phyloP scores from a whole-genome alignment of 2,888 invertebrate species.

The Mesoligia furuncula region DNA sequence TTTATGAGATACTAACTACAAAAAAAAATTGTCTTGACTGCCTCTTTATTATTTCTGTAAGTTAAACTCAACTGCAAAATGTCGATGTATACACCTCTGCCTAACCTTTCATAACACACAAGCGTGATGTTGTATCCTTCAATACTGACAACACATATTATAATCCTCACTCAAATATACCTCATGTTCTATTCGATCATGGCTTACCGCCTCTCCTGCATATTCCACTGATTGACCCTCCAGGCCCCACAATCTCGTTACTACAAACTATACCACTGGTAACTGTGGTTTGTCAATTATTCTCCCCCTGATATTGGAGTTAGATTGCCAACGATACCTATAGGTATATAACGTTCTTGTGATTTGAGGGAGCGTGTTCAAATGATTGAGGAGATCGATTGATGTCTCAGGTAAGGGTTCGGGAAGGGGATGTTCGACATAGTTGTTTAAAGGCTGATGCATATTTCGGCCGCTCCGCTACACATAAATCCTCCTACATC shows the following conservation, averaged over 20 bases:
- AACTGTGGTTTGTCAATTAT: conserved; percentile 51
- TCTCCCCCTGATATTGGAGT: conserved; percentile 43
- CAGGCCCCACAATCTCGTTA: conserved; percentile 37
- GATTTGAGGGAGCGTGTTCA: conserved; percentile 31
- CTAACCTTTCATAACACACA: neutral
- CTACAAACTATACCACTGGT: conserved; percentile 37
- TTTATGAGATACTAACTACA: too few relatives aligned
- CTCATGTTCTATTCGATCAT: conserved; percentile 13
- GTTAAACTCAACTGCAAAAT: neutral
- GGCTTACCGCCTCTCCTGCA: conserved; percentile 24
- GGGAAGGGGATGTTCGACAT: neutral
- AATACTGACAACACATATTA: neutral
- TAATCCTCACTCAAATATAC: neutral
- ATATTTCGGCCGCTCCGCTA: neutral
- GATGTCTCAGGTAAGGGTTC: conserved; percentile 1
- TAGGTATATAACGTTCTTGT: conserved; percentile 13
- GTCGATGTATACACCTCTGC: neutral
- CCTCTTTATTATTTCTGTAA: too few relatives aligned
- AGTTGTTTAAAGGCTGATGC: neutral
- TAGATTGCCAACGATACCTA: conserved; percentile 37
- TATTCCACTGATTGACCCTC: conserved; percentile 39
- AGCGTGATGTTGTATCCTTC: neutral
- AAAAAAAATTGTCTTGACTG: too few relatives aligned
- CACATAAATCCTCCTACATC: neutral
- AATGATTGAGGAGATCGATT: conserved; percentile 29